phyloP scores from a whole-genome alignment of 1,140 invertebrate species.

The Acromyrmex charruanus region DNA sequence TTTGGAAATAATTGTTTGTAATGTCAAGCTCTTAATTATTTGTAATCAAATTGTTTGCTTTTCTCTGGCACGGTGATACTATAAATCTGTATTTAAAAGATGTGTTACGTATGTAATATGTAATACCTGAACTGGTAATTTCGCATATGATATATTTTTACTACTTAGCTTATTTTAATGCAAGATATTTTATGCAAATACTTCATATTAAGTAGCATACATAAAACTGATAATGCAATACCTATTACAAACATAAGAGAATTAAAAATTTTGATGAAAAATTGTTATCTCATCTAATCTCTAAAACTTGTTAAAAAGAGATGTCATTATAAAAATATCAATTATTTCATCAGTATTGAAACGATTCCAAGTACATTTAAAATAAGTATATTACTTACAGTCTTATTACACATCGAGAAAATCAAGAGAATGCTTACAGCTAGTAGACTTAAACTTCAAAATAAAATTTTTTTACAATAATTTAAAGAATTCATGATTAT shows the following conservation, averaged over 20 bases:
- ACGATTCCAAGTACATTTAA: slow-evolving; percentile 56
- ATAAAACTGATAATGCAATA: slow-evolving; percentile 57
- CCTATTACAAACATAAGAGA: slow-evolving; percentile 35
- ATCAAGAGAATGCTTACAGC: slow-evolving; percentile 67
- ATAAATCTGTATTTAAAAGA: slow-evolving; percentile 24
- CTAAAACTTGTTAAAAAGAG: slow-evolving; percentile 14
- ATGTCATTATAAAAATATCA: slow-evolving; percentile 60
- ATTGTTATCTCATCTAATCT: slow-evolving; percentile 15
- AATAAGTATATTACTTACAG: slow-evolving; percentile 73
- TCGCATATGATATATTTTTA: slow-evolving; percentile 8
- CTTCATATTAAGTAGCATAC: slow-evolving; percentile 8
- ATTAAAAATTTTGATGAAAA: slow-evolving; percentile 37
- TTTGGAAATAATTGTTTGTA: not conserved
- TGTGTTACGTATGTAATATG: slow-evolving; percentile 22
- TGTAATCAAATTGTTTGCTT: slow-evolving; percentile 30
- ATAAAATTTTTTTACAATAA: slow-evolving; percentile 5
- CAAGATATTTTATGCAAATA: slow-evolving; percentile 51
- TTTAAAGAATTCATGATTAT: not conserved
- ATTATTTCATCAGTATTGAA: slow-evolving; percentile 35
- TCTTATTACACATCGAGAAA: slow-evolving; percentile 73
- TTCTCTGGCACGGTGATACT: slow-evolving; percentile 16
- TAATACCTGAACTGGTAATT: slow-evolving; percentile 24
- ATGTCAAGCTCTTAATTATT: slow-evolving; percentile 42
- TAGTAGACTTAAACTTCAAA: not conserved
- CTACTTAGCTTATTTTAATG: slow-evolving; percentile 10